Percentiles rank a stretch among this genome's conserved stretches.
Conservation (phyloP, 2,888 invertebrate species). For the Scelioninae gen. 1 region DNA sequence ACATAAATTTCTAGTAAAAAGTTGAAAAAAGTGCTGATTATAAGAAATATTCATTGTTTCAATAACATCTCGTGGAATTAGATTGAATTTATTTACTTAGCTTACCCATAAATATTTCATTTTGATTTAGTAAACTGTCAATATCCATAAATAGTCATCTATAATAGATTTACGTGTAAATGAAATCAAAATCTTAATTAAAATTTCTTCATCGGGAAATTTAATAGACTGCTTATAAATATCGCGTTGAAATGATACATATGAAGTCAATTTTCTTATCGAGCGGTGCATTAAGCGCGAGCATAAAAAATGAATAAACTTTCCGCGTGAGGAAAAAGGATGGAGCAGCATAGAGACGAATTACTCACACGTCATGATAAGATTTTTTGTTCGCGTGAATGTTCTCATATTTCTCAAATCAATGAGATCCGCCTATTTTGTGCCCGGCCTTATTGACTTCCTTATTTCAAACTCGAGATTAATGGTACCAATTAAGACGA, state of each 20-base stretch:
- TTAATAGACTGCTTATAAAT: conserved; percentile 4
- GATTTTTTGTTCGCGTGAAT: conserved; percentile 27
- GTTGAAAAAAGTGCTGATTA: no score
- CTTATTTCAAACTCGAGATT: conserved; percentile 66
- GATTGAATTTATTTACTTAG: no score
- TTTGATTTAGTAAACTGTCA: no score
- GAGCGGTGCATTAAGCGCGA: not conserved
- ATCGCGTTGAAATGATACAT: not conserved
- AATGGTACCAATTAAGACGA: conserved; percentile 70
- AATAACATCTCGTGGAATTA: no score
- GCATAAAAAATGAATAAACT: not conserved
- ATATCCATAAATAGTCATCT: not conserved
- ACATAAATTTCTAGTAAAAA: no score
- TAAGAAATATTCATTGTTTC: no score
- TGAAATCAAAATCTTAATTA: conserved; percentile 20
- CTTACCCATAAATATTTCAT: no score
- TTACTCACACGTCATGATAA: conserved; percentile 22
- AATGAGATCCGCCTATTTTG: conserved; percentile 70
- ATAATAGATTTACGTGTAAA: not conserved
- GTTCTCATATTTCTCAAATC: conserved; percentile 67
- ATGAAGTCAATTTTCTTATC: conserved; percentile 1
- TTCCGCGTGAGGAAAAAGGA: conserved; percentile 3
- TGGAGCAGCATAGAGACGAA: conserved; percentile 11
- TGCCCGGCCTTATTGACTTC: conserved; percentile 71
- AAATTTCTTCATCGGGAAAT: conserved; percentile 1